Base-by-base conservation (phyloP, 2,113 vertebrate genomes). In the Verasper variegatus region DNA sequence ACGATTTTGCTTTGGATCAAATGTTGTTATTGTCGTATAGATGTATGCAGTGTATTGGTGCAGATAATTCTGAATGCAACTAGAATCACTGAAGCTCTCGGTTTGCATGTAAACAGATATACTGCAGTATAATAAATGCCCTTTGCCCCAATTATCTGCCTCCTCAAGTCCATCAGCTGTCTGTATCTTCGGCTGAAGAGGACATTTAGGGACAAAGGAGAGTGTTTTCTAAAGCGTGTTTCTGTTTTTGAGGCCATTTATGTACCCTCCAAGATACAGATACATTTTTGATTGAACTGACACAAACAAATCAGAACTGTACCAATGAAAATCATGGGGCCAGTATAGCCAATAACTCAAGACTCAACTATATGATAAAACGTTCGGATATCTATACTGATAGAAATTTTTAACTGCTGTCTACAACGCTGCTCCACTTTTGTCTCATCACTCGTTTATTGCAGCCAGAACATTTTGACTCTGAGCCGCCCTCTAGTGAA, bases 111-210 rank as follows among this genome's bases (percentile, higher is more conserved):
- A 47, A 49, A 49, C 3, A 0, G 54, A 60, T 47, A 51, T 3
- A 65, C 52, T 57, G 57, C 71, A 59, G 47, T 55, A 74, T 14
- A 7, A 65, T 5, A 5, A 65, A 64, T 6, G 11, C 11, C 49
- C 45, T 80, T 64, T 75, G 18, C 37, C 49, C 24, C 31, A 24
- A 17, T 75, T 71, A 66, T 62, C 72, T 70, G 58, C 9, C 61
- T 42, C 37, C 31, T 72, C 59, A 21, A 12, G 45, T 63, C 45
- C 58, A 59, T 27, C 21, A 20, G 3, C 40, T 37, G 54, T 52
- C 64, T 57, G 58, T 67, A 54, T 49, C 57, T 65, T 12, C 3
- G 54, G 6, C 15, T 49, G 18, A 59, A 37, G 24, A 55, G 26
- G 8, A 14, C 47, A 27, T 5, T 27, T 42, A 13, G 40, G 40